These are phyloP conservation scores for Alectoris magna DNA, from an alignment of 2,797 vertebrate genomes.

Conservation along the genomic window DNA sequence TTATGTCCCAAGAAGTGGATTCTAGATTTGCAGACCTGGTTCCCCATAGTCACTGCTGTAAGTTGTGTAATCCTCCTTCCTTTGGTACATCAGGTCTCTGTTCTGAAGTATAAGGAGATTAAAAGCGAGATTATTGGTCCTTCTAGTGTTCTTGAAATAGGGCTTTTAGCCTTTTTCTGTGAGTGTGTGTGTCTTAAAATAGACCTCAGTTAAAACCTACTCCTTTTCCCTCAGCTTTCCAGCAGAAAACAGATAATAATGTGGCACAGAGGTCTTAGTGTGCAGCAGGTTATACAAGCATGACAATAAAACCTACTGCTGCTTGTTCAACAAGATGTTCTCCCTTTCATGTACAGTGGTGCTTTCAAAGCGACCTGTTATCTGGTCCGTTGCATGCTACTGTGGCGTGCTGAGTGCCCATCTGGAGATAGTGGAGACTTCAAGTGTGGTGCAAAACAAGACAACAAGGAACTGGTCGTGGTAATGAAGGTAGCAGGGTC, in stretches of 20 bases:
- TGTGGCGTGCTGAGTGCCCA: accelerated
- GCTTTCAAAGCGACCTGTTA: background rate
- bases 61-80: background rate
- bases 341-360: accelerated
- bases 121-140: background rate
- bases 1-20: background rate
- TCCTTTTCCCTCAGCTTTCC: background rate
- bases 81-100: background rate
- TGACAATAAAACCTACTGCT: background rate
- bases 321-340: accelerated
- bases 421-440: background rate
- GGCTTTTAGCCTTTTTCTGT: background rate
- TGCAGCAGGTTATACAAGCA: background rate
- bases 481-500: background rate
- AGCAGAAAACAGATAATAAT: background rate
- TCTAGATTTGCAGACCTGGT: background rate
- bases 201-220: background rate
- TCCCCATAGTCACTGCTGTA: background rate
- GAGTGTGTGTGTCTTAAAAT: background rate
- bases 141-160: background rate
- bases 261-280: background rate
- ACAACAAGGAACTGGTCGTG: background rate
- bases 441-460: background rate
- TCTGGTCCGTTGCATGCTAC: accelerated
- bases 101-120: background rate